Conservation (phyloP, 1,140 invertebrate genomes). For the Hyles euphorbiae region DNA sequence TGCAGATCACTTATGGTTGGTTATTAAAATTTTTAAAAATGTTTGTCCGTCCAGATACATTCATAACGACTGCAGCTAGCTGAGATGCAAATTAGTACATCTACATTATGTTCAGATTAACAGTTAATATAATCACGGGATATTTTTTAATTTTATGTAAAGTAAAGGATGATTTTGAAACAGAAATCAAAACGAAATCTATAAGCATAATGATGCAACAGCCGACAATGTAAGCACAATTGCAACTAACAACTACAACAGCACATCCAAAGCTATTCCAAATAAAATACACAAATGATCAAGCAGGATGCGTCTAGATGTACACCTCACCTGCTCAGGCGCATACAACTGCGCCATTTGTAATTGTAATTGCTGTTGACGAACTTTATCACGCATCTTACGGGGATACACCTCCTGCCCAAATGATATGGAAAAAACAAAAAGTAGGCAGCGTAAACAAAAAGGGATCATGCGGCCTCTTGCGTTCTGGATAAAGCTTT, state of each 20-base stretch:
- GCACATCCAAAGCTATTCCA: slow-evolving; percentile 69
- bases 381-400: slow-evolving; percentile 83
- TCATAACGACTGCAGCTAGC: slow-evolving; percentile 4
- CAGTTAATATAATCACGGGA: slow-evolving; percentile 7
- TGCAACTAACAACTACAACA: slow-evolving; percentile 56
- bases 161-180: background rate
- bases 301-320: slow-evolving; percentile 63
- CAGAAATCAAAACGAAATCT: background rate
- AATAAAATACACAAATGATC: slow-evolving; percentile 43
- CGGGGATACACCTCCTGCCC: slow-evolving; percentile 81
- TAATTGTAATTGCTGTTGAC: slow-evolving; percentile 75
- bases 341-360: slow-evolving; percentile 75
- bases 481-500: slow-evolving; percentile 54
- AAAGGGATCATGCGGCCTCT: slow-evolving; percentile 66
- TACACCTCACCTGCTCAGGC: slow-evolving; percentile 72
- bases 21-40: background rate
- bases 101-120: slow-evolving; percentile 1
- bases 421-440: slow-evolving; percentile 75
- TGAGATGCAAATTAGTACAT: slow-evolving; percentile 8
- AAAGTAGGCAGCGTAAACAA: slow-evolving; percentile 73
- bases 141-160: slow-evolving; percentile 1
- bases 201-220: slow-evolving; percentile 13
- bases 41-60: background rate
- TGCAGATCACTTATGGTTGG: no score
- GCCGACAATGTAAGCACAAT: slow-evolving; percentile 52